phyloP scores from a whole-genome alignment of 2,888 invertebrate genomes.

The Vesta saturnalis region DNA sequence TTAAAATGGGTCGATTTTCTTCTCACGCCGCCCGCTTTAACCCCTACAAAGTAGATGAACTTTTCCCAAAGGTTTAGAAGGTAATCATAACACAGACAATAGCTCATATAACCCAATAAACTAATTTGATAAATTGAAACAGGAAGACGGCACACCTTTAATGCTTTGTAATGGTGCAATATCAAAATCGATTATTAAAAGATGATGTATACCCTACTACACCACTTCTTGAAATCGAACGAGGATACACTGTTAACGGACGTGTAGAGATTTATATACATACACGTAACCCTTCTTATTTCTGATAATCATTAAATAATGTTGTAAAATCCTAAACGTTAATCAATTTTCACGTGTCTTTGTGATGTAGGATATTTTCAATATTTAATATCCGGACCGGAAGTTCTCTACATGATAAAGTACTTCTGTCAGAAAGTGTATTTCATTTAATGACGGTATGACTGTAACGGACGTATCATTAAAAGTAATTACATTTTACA shows the following conservation, averaged over 20 bases:
- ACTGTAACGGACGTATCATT: no score
- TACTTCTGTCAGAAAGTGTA: not conserved
- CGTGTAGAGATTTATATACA: not conserved
- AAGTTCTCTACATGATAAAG: not conserved
- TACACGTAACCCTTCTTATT: not conserved
- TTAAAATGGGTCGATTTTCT: not conserved
- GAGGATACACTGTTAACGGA: not conserved
- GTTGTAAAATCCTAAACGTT: not conserved
- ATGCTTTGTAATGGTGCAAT: constrained; percentile 37
- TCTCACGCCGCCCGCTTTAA: not conserved
- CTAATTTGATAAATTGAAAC: constrained; percentile 49
- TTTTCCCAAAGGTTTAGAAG: constrained; percentile 32
- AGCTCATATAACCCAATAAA: constrained; percentile 46
- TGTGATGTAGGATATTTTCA: not conserved
- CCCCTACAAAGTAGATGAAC: constrained; percentile 17
- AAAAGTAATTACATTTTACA: not conserved
- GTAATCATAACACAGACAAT: constrained; percentile 43
- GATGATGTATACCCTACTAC: constrained; percentile 8
- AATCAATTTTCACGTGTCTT: not conserved
- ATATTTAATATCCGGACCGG: constrained; percentile 1
- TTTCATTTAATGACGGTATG: no score
- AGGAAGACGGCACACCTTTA: constrained; percentile 46
- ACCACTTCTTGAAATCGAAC: not conserved
- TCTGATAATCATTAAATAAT: not conserved
- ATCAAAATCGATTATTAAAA: constrained; percentile 30